These are phyloP conservation scores for Oryzias woworae DNA, from an alignment of 2,113 vertebrate species.

Conservation along the genomic window DNA sequence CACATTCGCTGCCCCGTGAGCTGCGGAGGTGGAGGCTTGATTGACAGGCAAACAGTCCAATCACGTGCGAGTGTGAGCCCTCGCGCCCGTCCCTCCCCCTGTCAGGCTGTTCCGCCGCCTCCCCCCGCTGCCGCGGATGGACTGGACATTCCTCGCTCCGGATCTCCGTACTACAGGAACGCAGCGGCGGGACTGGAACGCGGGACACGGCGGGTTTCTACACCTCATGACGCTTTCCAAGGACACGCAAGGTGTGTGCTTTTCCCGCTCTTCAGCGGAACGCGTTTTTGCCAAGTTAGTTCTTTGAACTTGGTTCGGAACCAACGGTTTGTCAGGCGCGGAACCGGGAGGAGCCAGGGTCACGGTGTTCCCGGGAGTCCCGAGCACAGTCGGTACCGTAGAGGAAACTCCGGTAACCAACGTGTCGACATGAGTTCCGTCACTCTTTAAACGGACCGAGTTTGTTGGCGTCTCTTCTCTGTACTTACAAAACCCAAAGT, in stretches of 20 bases:
- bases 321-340: neutral
- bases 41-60: conserved; percentile 17
- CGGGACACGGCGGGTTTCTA: conserved; percentile 14
- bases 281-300: neutral
- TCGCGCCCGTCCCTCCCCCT: neutral
- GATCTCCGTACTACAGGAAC: conserved; percentile 23
- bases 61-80: neutral
- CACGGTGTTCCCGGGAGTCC: conserved; percentile 3
- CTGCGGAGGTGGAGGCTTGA: conserved; percentile 42
- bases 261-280: neutral
- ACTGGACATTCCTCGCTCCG: conserved; percentile 46
- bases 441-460: no score
- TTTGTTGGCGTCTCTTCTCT: neutral
- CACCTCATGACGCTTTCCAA: conserved; percentile 34
- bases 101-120: neutral
- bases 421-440: neutral
- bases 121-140: conserved; percentile 7
- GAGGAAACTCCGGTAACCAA: neutral
- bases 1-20: conserved; percentile 76
- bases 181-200: conserved; percentile 3
- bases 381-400: neutral
- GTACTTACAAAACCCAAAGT: no score
- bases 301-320: neutral
- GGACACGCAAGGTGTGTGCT: conserved; percentile 37
- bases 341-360: conserved; percentile 15